Conservation (phyloP, 1,140 invertebrate species). For the Paraescarpia echinospica region DNA sequence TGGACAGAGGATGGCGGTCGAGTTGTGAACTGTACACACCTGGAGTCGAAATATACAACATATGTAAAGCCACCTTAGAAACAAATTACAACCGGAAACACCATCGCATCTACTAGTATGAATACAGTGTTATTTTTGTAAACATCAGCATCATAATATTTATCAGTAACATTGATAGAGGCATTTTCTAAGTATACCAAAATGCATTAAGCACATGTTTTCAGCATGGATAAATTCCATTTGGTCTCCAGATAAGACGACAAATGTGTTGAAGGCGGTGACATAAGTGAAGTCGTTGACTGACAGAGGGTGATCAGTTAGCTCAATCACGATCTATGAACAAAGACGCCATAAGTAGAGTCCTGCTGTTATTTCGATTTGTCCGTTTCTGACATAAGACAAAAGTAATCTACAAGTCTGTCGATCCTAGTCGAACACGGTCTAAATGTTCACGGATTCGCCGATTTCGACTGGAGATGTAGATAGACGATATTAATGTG, state of each 20-base stretch:
- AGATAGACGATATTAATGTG: not conserved
- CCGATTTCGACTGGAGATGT: not conserved
- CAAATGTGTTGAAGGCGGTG: no score
- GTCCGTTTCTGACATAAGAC: not conserved
- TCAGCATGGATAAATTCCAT: no score
- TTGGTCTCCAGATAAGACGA: no score
- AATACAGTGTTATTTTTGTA: not conserved
- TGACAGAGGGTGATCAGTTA: no score
- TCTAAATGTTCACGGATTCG: not conserved
- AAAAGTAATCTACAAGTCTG: not conserved
- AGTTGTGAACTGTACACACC: conserved; percentile 6
- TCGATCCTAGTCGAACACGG: not conserved
- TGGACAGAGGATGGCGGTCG: not conserved
- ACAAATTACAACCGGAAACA: not conserved
- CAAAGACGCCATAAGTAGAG: no score
- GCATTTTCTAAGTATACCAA: no score
- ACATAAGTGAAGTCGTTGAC: no score
- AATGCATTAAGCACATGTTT: no score
- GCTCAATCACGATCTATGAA: no score
- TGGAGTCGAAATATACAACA: not conserved
- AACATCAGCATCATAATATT: not conserved
- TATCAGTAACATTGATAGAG: no score
- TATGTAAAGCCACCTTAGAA: not conserved
- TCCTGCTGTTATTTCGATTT: no score
- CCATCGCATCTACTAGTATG: not conserved